Percentiles rank a stretch among this genome's conserved stretches.
These are phyloP conservation scores for Drosophila emarginata DNA, from an alignment of 2,888 invertebrate species.

Conservation along the genomic window DNA sequence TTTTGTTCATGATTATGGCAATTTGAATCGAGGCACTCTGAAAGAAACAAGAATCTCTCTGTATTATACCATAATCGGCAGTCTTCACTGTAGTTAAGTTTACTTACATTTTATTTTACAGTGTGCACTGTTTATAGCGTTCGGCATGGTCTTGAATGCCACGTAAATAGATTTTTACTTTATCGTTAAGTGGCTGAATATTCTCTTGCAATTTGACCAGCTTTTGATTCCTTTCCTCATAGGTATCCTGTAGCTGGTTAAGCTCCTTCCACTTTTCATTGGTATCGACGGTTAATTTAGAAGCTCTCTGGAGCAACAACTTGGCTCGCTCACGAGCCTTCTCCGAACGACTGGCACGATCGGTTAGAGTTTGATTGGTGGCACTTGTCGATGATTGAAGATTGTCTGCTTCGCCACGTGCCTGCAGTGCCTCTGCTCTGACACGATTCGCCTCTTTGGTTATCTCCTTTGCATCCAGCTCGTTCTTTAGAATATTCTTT, in stretches of 20 bases:
- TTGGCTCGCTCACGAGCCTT: slow-evolving; percentile 91
- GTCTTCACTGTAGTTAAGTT: too few species aligned
- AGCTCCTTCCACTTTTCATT: slow-evolving; percentile 89
- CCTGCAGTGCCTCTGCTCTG: slow-evolving; percentile 87
- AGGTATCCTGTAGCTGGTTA: slow-evolving; percentile 84
- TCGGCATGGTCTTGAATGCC: slow-evolving; percentile 86
- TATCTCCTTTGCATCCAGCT: slow-evolving; percentile 91
- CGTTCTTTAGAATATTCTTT: slow-evolving; percentile 91
- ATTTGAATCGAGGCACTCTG: slow-evolving; percentile 53
- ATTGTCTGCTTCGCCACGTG: slow-evolving; percentile 86
- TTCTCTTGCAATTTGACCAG: slow-evolving; percentile 85
- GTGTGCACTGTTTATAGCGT: slow-evolving; percentile 85
- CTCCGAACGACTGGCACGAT: slow-evolving; percentile 89
- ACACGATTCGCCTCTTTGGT: slow-evolving; percentile 90
- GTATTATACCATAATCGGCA: neutral
- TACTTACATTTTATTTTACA: slow-evolving; percentile 34
- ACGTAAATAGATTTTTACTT: slow-evolving; percentile 86
- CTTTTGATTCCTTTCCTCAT: slow-evolving; percentile 85
- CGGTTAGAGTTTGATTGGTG: slow-evolving; percentile 88
- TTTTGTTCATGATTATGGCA: slow-evolving; percentile 74
- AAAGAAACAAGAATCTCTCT: slow-evolving; percentile 14
- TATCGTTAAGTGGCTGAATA: slow-evolving; percentile 85
- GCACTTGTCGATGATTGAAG: slow-evolving; percentile 85
- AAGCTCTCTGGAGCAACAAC: slow-evolving; percentile 89
- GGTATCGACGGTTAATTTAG: slow-evolving; percentile 91